A percentile compares a stretch with the other conserved stretches of the same genome.
These are phyloP conservation scores for Origma solitaria DNA, from an alignment of 2,113 vertebrate species.

Conservation along the genomic window DNA sequence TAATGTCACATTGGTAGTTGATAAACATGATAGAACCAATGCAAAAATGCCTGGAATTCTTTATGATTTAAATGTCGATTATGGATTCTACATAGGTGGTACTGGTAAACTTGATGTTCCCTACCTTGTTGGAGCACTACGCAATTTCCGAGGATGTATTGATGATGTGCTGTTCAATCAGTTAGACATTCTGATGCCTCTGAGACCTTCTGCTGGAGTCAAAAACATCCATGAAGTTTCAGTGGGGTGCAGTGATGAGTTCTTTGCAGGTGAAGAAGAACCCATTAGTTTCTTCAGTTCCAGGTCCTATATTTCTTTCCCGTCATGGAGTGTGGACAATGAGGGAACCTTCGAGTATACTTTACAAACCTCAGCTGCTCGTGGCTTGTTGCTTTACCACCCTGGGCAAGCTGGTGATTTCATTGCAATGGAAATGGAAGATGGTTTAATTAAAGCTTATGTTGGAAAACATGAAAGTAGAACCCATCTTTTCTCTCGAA, in stretches of 20 bases:
- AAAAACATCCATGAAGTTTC: slow-evolving; percentile 86
- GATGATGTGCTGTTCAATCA: slow-evolving; percentile 83
- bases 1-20: slow-evolving; percentile 74
- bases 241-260: slow-evolving; percentile 85
- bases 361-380: slow-evolving; percentile 76
- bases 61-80: slow-evolving; percentile 69
- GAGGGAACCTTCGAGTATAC: slow-evolving; percentile 73
- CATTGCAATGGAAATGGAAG: slow-evolving; percentile 83
- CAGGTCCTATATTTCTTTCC: slow-evolving; percentile 81
- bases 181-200: slow-evolving; percentile 78
- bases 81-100: slow-evolving; percentile 81
- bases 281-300: slow-evolving; percentile 91
- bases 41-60: slow-evolving; percentile 59
- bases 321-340: slow-evolving; percentile 66
- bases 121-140: slow-evolving; percentile 66
- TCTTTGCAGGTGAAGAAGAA: slow-evolving; percentile 83
- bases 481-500: slow-evolving; percentile 73
- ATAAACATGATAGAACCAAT: slow-evolving; percentile 74
- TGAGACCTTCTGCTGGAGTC: slow-evolving; percentile 81
- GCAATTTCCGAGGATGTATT: slow-evolving; percentile 82
- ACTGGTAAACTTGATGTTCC: slow-evolving; percentile 69
- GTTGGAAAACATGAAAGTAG: slow-evolving; percentile 70
- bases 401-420: slow-evolving; percentile 79
- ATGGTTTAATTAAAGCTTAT: slow-evolving; percentile 75
- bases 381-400: slow-evolving; percentile 83